phyloP scores from a whole-genome alignment of 2,888 invertebrate species.

The Lasius fuliginosus region DNA sequence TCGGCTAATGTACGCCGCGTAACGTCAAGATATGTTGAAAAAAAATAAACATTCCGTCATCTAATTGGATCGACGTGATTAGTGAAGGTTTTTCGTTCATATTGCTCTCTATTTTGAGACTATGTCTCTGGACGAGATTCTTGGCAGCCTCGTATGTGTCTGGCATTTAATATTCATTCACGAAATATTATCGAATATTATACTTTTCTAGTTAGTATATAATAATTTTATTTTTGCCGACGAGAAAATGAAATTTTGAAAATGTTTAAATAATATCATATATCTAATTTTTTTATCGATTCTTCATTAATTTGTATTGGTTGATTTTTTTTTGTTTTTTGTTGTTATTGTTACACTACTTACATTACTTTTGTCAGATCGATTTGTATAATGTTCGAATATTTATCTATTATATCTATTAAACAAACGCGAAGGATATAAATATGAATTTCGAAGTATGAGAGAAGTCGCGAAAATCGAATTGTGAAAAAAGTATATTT shows the following conservation, averaged over 20 bases:
- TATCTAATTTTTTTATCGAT: not conserved
- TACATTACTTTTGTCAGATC: not conserved
- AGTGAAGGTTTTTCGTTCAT: conserved; percentile 16
- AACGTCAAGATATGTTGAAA: conserved; percentile 25
- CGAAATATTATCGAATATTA: no score
- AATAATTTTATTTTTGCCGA: not conserved
- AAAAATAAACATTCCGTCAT: conserved; percentile 12
- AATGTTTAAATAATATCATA: not conserved
- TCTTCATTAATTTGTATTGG: not conserved
- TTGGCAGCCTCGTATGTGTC: conserved; percentile 18
- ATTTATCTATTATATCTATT: not conserved
- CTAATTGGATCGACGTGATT: conserved; percentile 3
- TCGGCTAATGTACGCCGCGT: conserved; percentile 61
- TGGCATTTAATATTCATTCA: conserved; percentile 6
- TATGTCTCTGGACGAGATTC: not conserved
- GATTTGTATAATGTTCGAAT: not conserved
- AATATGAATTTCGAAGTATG: not conserved
- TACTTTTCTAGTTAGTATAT: not conserved
- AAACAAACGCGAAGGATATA: not conserved
- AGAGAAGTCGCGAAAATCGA: not conserved
- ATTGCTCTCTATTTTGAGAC: conserved; percentile 27
- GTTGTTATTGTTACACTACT: not conserved
- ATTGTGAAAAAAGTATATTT: not conserved
- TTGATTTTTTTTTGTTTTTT: not conserved
- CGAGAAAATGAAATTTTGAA: not conserved